These are phyloP conservation scores for Hipposideros armiger DNA, from an alignment of 2,113 vertebrate genomes.

Conservation along the genomic window DNA sequence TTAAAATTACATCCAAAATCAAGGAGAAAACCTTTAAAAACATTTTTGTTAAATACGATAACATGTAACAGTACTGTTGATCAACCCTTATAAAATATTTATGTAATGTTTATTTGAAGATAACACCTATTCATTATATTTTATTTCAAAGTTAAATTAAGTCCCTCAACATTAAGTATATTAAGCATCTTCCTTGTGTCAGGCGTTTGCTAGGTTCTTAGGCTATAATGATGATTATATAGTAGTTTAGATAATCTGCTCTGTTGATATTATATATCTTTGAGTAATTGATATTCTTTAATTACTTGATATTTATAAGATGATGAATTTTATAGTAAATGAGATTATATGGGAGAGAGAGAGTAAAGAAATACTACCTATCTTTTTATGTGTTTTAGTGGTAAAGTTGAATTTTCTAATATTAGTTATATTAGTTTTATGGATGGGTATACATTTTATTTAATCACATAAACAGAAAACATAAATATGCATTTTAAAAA, in stretches of 20 bases:
- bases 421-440: constrained; percentile 31
- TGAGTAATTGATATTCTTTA: not conserved
- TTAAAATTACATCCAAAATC: constrained; percentile 4
- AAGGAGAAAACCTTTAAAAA: not conserved
- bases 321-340: not conserved
- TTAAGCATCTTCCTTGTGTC: not conserved
- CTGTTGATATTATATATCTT: not conserved
- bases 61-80: not conserved
- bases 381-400: not conserved
- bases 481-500: not conserved
- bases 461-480: constrained; percentile 1
- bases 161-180: not conserved
- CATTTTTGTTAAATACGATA: not conserved
- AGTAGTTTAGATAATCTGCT: not conserved
- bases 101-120: not conserved
- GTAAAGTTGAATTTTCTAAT: not conserved
- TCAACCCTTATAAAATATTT: not conserved
- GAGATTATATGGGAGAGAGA: not conserved
- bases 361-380: not conserved
- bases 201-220: not conserved
- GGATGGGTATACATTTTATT: not conserved
- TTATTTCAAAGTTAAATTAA: constrained; percentile 21
- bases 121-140: not conserved
- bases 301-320: not conserved
- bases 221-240: not conserved